phyloP scores from a whole-genome alignment of 23 tunicate species.

The Oikopleura dioica region DNA sequence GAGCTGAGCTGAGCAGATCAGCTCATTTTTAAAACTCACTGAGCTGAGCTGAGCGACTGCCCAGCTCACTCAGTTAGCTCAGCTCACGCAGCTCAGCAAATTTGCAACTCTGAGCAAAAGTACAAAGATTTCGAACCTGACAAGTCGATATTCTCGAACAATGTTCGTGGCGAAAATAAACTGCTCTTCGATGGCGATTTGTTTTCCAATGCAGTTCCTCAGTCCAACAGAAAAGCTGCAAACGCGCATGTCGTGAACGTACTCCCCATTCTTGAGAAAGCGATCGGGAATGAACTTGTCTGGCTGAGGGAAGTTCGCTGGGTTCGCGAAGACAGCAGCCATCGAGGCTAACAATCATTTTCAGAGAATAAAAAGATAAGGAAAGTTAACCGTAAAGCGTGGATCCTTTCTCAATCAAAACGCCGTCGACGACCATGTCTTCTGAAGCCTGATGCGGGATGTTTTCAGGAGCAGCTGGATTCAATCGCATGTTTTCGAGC shows the following conservation, averaged over 20 bases:
- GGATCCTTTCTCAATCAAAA: not conserved
- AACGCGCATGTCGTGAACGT: not conserved
- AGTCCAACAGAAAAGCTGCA: not conserved
- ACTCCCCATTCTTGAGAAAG: not conserved
- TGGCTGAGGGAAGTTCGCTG: not conserved
- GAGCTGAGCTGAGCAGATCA: no score
- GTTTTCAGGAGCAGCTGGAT: not conserved
- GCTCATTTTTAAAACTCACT: no score
- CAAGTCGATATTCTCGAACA: no score
- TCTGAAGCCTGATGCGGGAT: not conserved
- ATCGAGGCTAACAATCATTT: constrained; percentile 1
- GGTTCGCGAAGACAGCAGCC: not conserved
- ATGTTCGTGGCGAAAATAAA: no score
- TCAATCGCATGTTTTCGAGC: not conserved
- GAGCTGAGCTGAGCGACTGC: no score
- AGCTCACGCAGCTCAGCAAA: no score
- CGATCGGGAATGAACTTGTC: not conserved
- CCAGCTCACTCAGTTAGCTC: no score
- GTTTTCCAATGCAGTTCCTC: constrained; percentile 7
- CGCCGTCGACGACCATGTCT: not conserved
- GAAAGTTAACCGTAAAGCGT: not conserved
- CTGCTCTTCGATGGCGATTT: no score
- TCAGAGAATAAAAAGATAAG: no score
- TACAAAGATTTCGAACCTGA: no score
- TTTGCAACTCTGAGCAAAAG: no score